Conservation (phyloP, 2,797 vertebrate genomes). For the Sparidentex hasta region DNA sequence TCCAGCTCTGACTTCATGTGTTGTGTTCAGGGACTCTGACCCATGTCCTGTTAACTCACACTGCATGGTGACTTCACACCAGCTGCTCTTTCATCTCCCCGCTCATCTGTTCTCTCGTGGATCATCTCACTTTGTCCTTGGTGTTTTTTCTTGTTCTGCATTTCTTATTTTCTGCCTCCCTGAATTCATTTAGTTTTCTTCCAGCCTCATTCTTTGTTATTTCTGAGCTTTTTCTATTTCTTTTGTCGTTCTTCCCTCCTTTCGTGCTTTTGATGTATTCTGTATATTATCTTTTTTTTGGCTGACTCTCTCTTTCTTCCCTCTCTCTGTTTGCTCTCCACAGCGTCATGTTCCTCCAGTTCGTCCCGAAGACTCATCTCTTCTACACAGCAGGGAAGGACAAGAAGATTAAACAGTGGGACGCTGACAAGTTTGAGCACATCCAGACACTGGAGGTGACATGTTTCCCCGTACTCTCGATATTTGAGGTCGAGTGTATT, state of each 20-base stretch:
- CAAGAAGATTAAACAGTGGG: slow-evolving; percentile 97
- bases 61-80: slow-evolving; percentile 60
- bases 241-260: neutral
- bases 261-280: neutral
- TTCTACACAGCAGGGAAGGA: slow-evolving; percentile 99
- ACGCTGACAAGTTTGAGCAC: slow-evolving; percentile 96
- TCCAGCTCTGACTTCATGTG: slow-evolving; percentile 59
- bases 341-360: slow-evolving; percentile 97
- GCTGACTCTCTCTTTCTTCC: neutral
- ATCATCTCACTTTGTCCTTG: slow-evolving; percentile 6
- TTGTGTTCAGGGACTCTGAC: slow-evolving; percentile 35
- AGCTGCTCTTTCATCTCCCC: slow-evolving; percentile 59
- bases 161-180: neutral
- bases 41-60: slow-evolving; percentile 17
- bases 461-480: accelerated
- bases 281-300: neutral
- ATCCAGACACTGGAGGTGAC: slow-evolving; percentile 96
- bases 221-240: neutral
- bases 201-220: neutral
- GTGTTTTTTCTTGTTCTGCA: neutral
- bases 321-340: slow-evolving; percentile 9
- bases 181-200: neutral
- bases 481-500: neutral
- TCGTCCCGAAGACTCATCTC: slow-evolving; percentile 96
- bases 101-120: slow-evolving; percentile 40